Base-by-base conservation (phyloP, 2,888 invertebrate genomes). In the Torymus tubicola region DNA sequence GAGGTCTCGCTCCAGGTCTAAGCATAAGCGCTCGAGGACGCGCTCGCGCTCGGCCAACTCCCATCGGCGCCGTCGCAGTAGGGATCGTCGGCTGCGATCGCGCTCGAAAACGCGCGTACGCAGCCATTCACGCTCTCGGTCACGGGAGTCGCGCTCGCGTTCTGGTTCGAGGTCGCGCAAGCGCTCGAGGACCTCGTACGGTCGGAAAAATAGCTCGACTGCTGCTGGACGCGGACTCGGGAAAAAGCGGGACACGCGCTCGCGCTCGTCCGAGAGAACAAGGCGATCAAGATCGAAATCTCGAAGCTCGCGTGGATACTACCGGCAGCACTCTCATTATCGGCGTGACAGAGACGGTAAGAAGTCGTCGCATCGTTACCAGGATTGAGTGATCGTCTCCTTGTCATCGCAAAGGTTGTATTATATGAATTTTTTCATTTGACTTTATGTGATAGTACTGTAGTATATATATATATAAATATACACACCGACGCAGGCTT, bases 311-410 rank as follows among this genome's bases (percentile, higher is more conserved):
- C 87, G 86, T 75, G 85, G 85, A 58, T 57, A 78, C 57, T 65
- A 73, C 65, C 61, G 58, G 14, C 77, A 81, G 82, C 86, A 11
- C 70, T 84, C 86, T 69, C 85, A 85, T 82, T 85, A 86, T 80
- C 74, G 76, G 18, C 87, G 86, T 83, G 88, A 89, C 85, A 89
- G 90, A 83, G 90, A 90, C 84, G 89, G 89, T 89, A 90, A 90
- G 88, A 90, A 89, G 88, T 89, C 89, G 78, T 87, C 89, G 78
- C 90, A 87, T 86, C 90, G 90, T 83, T 90, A 90, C 89, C 88
- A 88, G 88, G 89, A 90, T 86, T 90, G 87, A 90, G 78, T 65
- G 24, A 64, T 75, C 84, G 79, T 50, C 72, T 73, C 8, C 57
- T 31, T 31, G 31, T 18, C 24, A 55, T n/a, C 21, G 18, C 57